phyloP scores from a whole-genome alignment of 2,113 vertebrate genomes.

The Lontra canadensis region DNA sequence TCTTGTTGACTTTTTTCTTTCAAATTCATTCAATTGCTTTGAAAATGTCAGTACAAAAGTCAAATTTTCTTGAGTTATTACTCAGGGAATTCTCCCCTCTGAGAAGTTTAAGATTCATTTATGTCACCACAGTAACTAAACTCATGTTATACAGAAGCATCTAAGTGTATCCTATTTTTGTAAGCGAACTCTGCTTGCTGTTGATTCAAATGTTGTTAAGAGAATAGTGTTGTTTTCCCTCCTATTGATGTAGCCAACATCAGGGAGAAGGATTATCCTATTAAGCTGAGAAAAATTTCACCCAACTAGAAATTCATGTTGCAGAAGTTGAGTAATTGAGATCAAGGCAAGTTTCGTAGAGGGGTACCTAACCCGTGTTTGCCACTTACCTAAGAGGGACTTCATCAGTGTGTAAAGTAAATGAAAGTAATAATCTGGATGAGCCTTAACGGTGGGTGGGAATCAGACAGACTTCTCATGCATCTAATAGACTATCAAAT shows the following conservation, averaged over 20 bases:
- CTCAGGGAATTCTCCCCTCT: neutral
- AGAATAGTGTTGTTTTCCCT: neutral
- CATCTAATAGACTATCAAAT: neutral
- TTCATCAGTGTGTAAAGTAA: neutral
- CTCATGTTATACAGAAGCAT: neutral
- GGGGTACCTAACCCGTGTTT: neutral
- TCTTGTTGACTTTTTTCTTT: neutral
- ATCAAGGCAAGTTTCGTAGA: neutral
- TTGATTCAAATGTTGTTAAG: neutral
- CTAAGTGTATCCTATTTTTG: neutral
- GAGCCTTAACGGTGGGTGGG: neutral
- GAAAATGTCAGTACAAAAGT: neutral
- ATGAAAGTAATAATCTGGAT: neutral
- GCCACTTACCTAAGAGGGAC: neutral
- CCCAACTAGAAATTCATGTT: neutral
- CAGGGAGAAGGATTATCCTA: neutral
- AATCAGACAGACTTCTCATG: neutral
- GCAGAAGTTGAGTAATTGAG: neutral
- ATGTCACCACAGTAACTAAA: neutral
- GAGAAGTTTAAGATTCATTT: neutral
- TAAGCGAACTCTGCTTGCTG: neutral
- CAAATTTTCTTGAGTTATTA: neutral
- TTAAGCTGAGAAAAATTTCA: neutral
- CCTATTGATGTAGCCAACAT: neutral
- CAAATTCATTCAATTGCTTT: neutral